phyloP scores from a whole-genome alignment of 2,113 vertebrate species.

The Rhinopomastus cyanomelas region DNA sequence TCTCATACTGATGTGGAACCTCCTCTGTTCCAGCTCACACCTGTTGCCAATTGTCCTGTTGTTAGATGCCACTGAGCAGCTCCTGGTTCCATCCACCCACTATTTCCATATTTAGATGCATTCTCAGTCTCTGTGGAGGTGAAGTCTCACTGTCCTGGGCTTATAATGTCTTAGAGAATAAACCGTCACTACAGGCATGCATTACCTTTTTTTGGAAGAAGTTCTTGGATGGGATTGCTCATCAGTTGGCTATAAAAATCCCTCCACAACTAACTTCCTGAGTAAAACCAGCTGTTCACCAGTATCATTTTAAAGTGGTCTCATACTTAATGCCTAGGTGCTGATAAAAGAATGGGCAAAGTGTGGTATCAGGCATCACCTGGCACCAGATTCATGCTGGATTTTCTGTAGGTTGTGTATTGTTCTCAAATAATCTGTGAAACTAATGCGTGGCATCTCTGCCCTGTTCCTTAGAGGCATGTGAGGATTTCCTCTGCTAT shows the following conservation, averaged over 20 bases:
- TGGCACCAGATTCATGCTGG: not conserved
- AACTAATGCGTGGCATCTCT: not conserved
- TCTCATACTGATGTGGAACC: no score
- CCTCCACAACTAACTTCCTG: fast-evolving
- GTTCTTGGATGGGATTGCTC: not conserved
- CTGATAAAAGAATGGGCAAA: slow-evolving; percentile 20
- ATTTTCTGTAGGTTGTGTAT: not conserved
- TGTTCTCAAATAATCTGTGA: not conserved
- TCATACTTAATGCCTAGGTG: not conserved
- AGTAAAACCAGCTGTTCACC: not conserved
- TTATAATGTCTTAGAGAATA: not conserved
- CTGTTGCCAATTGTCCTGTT: no score
- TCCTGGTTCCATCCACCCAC: no score
- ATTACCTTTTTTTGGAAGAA: not conserved
- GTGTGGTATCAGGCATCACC: no score
- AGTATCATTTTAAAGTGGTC: not conserved
- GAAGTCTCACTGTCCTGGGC: not conserved
- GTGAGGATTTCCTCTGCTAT: not conserved
- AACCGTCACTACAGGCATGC: not conserved
- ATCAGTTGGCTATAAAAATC: not conserved
- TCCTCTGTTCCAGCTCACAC: no score
- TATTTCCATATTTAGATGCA: no score
- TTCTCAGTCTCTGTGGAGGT: not conserved
- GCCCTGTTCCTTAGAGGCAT: not conserved
- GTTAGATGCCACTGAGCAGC: no score